Evolutionary conservation across 2,797 vertebrate species (phyloP).

Genomic region (Silurus aristotelis): DNA sequence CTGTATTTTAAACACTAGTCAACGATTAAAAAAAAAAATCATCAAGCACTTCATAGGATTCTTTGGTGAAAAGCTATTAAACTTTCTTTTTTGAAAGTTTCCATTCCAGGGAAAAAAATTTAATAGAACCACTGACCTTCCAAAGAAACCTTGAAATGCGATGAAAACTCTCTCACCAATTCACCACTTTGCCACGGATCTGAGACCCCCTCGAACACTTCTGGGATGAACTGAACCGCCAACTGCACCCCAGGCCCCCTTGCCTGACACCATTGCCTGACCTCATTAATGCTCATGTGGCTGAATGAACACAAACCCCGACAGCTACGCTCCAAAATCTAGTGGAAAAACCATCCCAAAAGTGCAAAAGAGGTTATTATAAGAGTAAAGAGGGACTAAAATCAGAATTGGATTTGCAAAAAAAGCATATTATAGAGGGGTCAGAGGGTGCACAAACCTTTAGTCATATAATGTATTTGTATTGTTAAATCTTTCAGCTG

Average conservation of each 20-base stretch:
- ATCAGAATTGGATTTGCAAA: not conserved
- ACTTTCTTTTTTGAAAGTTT: not conserved
- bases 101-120: not conserved
- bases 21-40: not conserved
- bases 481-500: not conserved
- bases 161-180: too few species aligned
- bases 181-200: too few species aligned
- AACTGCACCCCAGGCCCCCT: not conserved
- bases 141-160: not conserved
- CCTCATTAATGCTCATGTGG: not conserved
- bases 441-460: not conserved
- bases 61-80: not conserved
- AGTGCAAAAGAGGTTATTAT: not conserved
- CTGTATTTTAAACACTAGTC: not conserved
- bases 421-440: not conserved
- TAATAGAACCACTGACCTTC: not conserved
- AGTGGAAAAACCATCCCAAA: not conserved
- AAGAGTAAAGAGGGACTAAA: not conserved
- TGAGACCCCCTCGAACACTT: not conserved
- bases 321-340: not conserved
- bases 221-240: not conserved
- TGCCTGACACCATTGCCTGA: not conserved
- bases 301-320: not conserved
- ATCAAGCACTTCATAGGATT: not conserved
- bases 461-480: not conserved